phyloP scores from a whole-genome alignment of 2,888 invertebrate genomes.

The Aproaerema taeniolella region DNA sequence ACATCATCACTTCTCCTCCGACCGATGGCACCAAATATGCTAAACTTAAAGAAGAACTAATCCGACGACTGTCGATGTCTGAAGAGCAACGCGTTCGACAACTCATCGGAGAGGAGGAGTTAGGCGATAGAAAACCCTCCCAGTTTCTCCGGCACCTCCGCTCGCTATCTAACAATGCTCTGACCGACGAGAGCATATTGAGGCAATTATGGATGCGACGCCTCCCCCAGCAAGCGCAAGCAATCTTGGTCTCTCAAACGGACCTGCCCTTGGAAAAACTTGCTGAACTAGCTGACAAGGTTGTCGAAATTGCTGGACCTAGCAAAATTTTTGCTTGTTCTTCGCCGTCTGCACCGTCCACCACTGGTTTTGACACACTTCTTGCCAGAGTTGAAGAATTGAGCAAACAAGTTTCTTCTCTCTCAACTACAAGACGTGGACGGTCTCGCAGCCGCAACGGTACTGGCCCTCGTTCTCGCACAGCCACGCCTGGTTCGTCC shows the following conservation, averaged over 20 bases:
- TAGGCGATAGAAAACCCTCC: too few species aligned
- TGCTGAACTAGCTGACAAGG: neutral
- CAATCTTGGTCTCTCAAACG: neutral
- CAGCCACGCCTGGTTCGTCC: neutral
- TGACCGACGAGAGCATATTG: neutral
- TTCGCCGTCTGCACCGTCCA: neutral
- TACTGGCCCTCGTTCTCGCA: neutral
- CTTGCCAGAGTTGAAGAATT: neutral
- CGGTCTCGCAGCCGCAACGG: neutral
- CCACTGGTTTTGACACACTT: neutral
- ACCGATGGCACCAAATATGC: conserved; percentile 10
- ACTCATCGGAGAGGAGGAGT: too few species aligned
- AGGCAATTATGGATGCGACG: too few species aligned
- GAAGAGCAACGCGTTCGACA: conserved; percentile 6
- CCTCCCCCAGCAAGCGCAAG: neutral
- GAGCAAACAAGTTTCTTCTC: neutral
- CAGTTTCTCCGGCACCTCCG: too few species aligned
- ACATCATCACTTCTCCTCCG: conserved; percentile 4
- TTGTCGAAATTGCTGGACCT: neutral
- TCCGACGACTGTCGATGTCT: conserved; percentile 7
- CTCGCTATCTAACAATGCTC: conserved; percentile 1
- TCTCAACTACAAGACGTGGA: neutral
- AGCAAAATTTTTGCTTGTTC: neutral
- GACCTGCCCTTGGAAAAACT: neutral
- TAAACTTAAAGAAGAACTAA: conserved; percentile 9